Evolutionary conservation across 2,888 invertebrate species (phyloP).

Genomic region (Drosophila ochracea): DNA sequence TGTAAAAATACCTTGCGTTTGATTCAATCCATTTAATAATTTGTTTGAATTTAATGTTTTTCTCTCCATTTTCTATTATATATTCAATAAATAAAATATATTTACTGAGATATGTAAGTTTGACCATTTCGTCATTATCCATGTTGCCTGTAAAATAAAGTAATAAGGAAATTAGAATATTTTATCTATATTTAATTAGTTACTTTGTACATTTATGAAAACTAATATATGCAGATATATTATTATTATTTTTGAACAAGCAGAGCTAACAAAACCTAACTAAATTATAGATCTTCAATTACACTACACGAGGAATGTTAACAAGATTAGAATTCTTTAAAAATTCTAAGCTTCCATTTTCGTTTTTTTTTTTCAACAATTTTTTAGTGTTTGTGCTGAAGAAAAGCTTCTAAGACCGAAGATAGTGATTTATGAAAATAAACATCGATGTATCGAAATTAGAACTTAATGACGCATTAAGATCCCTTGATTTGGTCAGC

Average conservation of each 20-base stretch:
- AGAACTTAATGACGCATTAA: not conserved
- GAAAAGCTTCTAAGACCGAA: not conserved
- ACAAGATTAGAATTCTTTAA: not conserved
- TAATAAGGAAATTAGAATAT: not conserved
- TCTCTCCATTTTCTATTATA: slow-evolving; percentile 19
- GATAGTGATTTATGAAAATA: not conserved
- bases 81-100: slow-evolving; percentile 23
- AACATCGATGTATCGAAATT: not conserved
- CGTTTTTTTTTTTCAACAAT: not conserved
- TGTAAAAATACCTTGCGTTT: slow-evolving; percentile 18
- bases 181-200: not conserved
- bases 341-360: not conserved
- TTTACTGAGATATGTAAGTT: slow-evolving; percentile 19
- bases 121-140: slow-evolving; percentile 4
- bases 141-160: slow-evolving; percentile 3
- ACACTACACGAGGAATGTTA: not conserved
- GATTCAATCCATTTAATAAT: slow-evolving; percentile 16
- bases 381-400: not conserved
- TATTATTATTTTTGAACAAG: not conserved
- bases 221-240: not conserved
- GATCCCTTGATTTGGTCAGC: not conserved
- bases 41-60: slow-evolving; percentile 8
- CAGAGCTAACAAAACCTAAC: not conserved
- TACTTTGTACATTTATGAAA: not conserved
- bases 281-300: not conserved